Base-by-base conservation (phyloP, 2,797 vertebrate genomes). In the Dallia pectoralis region DNA sequence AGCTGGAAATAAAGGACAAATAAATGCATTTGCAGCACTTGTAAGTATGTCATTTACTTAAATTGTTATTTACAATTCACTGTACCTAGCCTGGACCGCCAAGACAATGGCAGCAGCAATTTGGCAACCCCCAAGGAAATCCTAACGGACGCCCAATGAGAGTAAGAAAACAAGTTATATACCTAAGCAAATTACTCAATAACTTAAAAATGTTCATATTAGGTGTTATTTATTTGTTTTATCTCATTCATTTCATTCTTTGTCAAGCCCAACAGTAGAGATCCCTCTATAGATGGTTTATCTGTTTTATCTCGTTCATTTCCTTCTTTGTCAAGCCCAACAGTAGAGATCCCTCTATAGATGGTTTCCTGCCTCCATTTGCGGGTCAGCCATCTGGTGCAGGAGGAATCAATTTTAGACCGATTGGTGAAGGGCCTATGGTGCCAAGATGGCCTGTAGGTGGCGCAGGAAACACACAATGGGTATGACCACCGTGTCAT, bases 401-500 rank as follows among this genome's bases (percentile, higher is more conserved):
- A n/a, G 36, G 36, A 40, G 36, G 9, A 40, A 5, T 40, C 6
- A 40, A 40, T 9, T 40, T 40, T 3, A 40, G 36, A 40, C 36
- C 76, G 30, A 75, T 61, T 12, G 22, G 67, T 12, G 61, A 44
- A 71, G 65, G 53, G 22, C 44, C 47, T 59, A 0, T 29, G 25
- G 15, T 40, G 64, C n/a, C 67, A 33, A 44, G 18, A 40, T 32
- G 22, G 73, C 30, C 64, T 47, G 19, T 48, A 19, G 29, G 64
- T 36, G 22, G 18, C 29, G 32, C 74, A 64, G 71, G 15, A 27
- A 29, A 12, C 44, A 73, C 77, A 66, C 2, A 12, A 49, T 32
- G 67, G 73, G 84, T 85, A 74, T 0, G 30, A 69, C 4, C 4
- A 11, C 27, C 62, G 51, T 27, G 25, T 29, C 7, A 16, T 19